These are phyloP conservation scores for Cerastoderma edule DNA, from an alignment of 2,888 invertebrate species.

Conservation along the genomic window DNA sequence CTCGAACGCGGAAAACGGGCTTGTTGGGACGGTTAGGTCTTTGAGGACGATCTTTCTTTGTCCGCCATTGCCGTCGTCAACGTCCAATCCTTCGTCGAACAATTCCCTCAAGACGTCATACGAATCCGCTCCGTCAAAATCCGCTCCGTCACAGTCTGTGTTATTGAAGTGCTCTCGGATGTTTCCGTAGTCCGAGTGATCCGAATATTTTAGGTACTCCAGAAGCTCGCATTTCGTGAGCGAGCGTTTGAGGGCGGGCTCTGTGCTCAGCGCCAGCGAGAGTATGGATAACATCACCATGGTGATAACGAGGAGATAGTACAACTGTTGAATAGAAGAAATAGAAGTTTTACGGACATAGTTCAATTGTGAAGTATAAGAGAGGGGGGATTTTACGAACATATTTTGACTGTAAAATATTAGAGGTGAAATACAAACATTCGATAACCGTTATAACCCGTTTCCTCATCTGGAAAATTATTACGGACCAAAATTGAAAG, in stretches of 20 bases:
- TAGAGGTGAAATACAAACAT: too few relatives aligned
- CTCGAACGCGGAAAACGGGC: slow-evolving; percentile 41
- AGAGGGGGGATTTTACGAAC: too few relatives aligned
- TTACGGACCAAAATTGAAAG: too few relatives aligned
- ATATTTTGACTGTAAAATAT: too few relatives aligned
- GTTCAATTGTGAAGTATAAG: too few relatives aligned
- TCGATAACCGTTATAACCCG: too few relatives aligned
- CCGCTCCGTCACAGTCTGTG: neutral
- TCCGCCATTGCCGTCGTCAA: neutral
- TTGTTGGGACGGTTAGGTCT: neutral
- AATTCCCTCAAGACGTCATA: neutral
- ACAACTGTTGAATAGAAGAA: too few relatives aligned
- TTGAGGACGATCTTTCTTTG: neutral
- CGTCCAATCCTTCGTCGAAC: neutral
- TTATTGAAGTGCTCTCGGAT: neutral
- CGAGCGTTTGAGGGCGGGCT: slow-evolving; percentile 33
- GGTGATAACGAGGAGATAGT: slow-evolving; percentile 38
- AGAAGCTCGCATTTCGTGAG: slow-evolving; percentile 51
- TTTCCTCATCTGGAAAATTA: too few relatives aligned
- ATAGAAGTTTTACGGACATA: too few relatives aligned
- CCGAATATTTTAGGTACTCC: slow-evolving; percentile 43
- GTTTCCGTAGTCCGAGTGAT: neutral
- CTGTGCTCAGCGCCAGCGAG: slow-evolving; percentile 46
- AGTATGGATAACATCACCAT: slow-evolving; percentile 52
- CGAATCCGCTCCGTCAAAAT: neutral